Evolutionary conservation across 92 coral and sea anemone species (phyloP).

Genomic region (Meandrina meandrites): DNA sequence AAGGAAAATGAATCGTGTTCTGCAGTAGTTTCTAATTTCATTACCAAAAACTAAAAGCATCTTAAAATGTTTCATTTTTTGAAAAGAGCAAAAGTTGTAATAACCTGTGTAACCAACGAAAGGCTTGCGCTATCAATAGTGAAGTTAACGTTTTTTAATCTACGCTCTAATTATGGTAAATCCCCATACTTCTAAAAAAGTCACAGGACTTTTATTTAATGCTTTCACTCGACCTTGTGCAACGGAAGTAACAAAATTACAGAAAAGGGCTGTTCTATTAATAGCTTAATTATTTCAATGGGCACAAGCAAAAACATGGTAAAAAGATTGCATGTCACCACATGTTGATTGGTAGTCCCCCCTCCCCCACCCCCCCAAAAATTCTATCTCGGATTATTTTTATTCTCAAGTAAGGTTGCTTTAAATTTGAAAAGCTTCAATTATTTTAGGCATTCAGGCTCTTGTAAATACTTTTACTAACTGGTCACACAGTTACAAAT

Average conservation of each 20-base stretch:
- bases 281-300: too few relatives aligned
- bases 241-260: too few relatives aligned
- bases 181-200: neutral
- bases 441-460: too few relatives aligned
- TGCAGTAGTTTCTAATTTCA: conserved; percentile 56
- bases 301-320: too few relatives aligned
- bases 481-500: too few relatives aligned
- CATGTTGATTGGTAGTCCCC: too few relatives aligned
- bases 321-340: too few relatives aligned
- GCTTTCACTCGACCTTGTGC: neutral
- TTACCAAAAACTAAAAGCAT: conserved; percentile 35
- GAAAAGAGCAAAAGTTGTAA: conserved; percentile 42
- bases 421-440: too few relatives aligned
- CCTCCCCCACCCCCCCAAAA: too few relatives aligned
- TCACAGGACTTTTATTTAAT: neutral
- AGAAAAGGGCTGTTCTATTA: neutral
- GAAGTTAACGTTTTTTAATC: neutral
- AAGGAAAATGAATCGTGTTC: conserved; percentile 36
- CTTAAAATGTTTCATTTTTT: neutral
- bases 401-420: neutral
- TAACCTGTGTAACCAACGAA: conserved; percentile 23
- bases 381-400: too few relatives aligned
- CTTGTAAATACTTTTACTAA: too few relatives aligned
- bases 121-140: conserved; percentile 14
- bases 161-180: neutral